Evolutionary conservation across 2,113 vertebrate species (phyloP).

Genomic region (Verasper variegatus): DNA sequence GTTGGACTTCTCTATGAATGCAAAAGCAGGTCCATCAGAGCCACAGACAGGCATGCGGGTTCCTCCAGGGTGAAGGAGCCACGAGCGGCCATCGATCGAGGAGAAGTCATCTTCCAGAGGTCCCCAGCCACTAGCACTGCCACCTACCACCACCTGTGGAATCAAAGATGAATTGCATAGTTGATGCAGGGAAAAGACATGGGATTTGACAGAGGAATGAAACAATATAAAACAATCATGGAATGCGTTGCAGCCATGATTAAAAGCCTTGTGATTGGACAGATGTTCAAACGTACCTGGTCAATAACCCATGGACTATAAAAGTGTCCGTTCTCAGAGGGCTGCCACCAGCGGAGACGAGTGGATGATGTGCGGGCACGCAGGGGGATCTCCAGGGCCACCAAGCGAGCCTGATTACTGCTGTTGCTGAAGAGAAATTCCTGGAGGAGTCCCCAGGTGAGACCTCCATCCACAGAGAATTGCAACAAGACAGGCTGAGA

Average conservation of each 20-base stretch:
- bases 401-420: slow-evolving; percentile 93
- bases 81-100: slow-evolving; percentile 90
- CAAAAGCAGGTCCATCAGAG: slow-evolving; percentile 93
- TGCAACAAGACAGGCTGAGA: slow-evolving; percentile 96
- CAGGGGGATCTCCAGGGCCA: slow-evolving; percentile 93
- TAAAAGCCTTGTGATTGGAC: not conserved
- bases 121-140: slow-evolving; percentile 95
- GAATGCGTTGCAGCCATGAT: not conserved
- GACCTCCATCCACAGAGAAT: slow-evolving; percentile 92
- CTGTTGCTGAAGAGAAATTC: slow-evolving; percentile 98
- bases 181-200: not conserved
- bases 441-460: slow-evolving; percentile 92
- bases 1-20: slow-evolving; percentile 98
- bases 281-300: slow-evolving; percentile 69
- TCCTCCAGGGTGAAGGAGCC: slow-evolving; percentile 96
- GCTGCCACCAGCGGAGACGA: slow-evolving; percentile 97
- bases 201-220: not conserved
- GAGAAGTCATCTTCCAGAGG: slow-evolving; percentile 96
- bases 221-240: slow-evolving; percentile 1
- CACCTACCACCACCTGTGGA: slow-evolving; percentile 93
- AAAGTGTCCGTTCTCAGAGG: slow-evolving; percentile 94
- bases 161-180: not conserved
- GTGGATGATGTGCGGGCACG: slow-evolving; percentile 89
- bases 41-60: slow-evolving; percentile 97
- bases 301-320: slow-evolving; percentile 98